Conservation (phyloP, 2,113 vertebrate genomes). For the Myotis lucifugus region DNA sequence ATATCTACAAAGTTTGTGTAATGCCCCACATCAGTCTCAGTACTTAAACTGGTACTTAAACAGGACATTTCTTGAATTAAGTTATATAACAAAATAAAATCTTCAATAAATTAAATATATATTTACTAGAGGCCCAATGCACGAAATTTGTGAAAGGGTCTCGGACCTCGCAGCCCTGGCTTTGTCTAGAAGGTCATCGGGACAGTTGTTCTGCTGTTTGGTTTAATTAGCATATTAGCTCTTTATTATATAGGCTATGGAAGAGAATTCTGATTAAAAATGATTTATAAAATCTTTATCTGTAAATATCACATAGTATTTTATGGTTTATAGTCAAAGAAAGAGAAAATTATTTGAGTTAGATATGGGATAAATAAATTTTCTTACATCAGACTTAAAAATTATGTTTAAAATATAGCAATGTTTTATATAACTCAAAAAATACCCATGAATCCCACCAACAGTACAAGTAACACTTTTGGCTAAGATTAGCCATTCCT, state of each 20-base stretch:
- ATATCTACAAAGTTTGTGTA: conserved; percentile 40
- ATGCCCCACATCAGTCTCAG: neutral
- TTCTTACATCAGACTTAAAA: neutral
- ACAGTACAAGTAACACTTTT: neutral
- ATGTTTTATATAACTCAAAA: neutral
- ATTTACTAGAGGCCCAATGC: neutral
- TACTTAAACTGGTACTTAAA: conserved; percentile 12
- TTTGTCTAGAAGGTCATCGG: too few species aligned
- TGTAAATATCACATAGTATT: neutral
- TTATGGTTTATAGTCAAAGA: neutral
- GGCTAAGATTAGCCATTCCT: neutral
- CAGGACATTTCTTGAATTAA: conserved; percentile 39
- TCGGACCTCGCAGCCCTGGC: too few species aligned
- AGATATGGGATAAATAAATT: neutral
- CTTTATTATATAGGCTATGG: neutral
- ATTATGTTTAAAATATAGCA: neutral
- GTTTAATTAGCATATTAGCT: too few species aligned
- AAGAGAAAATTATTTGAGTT: neutral
- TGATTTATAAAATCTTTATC: neutral
- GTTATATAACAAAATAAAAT: neutral
- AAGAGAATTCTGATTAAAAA: neutral
- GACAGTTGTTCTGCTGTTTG: too few species aligned
- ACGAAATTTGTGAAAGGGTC: too few species aligned
- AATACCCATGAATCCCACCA: neutral
- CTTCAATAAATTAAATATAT: neutral